phyloP scores from a whole-genome alignment of 1,140 invertebrate genomes.

The Ceratoteleas bidentatus region DNA sequence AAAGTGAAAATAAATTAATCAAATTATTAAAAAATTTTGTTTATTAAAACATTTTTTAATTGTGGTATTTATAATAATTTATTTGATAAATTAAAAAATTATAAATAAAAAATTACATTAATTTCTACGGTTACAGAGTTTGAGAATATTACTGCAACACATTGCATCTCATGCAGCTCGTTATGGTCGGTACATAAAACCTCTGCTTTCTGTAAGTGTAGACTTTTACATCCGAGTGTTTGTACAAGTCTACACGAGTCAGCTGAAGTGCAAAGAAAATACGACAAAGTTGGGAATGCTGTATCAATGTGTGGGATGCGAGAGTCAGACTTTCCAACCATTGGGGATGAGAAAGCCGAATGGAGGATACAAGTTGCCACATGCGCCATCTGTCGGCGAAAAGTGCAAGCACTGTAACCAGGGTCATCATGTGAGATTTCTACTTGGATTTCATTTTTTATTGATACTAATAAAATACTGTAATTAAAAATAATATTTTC shows the following conservation, averaged over 20 bases:
- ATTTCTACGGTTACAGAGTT: conserved; percentile 83
- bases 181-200: conserved; percentile 96
- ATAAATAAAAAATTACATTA: conserved; percentile 15
- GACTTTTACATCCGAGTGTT: conserved; percentile 99
- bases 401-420: conserved; percentile 90
- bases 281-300: conserved; percentile 92
- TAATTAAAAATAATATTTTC: too few species aligned
- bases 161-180: conserved; percentile 95
- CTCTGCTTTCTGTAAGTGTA: conserved; percentile 94
- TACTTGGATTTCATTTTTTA: too few species aligned
- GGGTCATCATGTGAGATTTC: conserved; percentile 84
- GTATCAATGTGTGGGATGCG: conserved; percentile 94
- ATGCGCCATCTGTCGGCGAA: conserved; percentile 85
- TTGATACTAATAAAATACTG: too few species aligned
- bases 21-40: too few species aligned
- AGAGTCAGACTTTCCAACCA: conserved; percentile 88
- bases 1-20: too few species aligned
- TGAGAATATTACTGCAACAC: conserved; percentile 94
- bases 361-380: conserved; percentile 84
- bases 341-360: conserved; percentile 85
- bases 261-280: conserved; percentile 91
- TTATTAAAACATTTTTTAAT: too few species aligned
- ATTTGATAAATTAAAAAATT: too few species aligned
- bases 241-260: conserved; percentile 91
- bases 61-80: too few species aligned